Base-by-base conservation (phyloP, 2,888 invertebrate species). In the Scrobipalpa costella region DNA sequence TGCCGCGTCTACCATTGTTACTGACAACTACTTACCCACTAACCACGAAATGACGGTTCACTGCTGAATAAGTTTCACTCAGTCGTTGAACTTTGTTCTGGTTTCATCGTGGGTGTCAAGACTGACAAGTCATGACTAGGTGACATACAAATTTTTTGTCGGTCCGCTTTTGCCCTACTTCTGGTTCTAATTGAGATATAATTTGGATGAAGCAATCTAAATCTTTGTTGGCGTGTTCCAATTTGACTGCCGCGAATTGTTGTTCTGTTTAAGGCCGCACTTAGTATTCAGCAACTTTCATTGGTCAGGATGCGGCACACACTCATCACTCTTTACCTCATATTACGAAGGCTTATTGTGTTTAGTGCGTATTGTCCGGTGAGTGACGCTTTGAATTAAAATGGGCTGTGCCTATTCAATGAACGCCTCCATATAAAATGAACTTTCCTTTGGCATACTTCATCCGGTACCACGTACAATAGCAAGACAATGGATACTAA, bases 51-150 rank as follows among this genome's bases (percentile, higher is more conserved):
- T n/a, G n/a, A 80, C 85, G 81, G 81, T 83, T 77, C 78, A 79
- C 75, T 83, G 84, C 84, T 86, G 88, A 88, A 88, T 88, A 84
- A 83, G 76, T 88, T 86, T 86, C 84, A 85, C 88, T 79, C 72
- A 81, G 88, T 86, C 88, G 78, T 80, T 86, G 86, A 89, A 89
- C 89, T 89, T 84, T 86, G 88, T 75, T 82, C 88, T 81, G 83
- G 80, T 87, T 90, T 40, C 68, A 64, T 75, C 77, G 88, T 88
- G 81, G 86, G 87, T 80, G 86, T 84, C 68, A 71, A 70, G 73
- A 74, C 73, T 80, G 82, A 81, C 84, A 78, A 78, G 78, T 49
- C 49, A 49, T 19, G 74, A 49, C 40, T 40, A 40, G 73, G 70
- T 73, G 72, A 74, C 76, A 74, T 71, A 74, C 73, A 74, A 65